Evolutionary conservation across 2,797 vertebrate genomes (phyloP), one percentile per base, ranked within the genome.

Genomic region (Monodelphis domestica): DNA sequence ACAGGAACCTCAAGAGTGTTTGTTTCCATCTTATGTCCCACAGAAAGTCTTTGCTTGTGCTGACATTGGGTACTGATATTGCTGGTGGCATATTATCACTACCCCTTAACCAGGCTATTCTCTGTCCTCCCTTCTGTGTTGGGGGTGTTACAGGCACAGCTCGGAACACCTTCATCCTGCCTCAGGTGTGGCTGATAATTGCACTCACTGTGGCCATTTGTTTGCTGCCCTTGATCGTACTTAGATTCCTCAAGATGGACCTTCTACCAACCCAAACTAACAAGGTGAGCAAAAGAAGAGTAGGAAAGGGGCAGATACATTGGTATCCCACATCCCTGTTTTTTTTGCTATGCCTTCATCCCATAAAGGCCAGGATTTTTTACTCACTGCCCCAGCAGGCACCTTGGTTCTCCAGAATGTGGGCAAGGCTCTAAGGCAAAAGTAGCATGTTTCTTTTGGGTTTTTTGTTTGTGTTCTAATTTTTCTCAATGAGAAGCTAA

Each of bases 171-270:
- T 97, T 99, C 90, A 99, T 97, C 96, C 99, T 99, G 97, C 99
- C 99, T 0, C 99, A 98, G 0, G 97, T 99, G 94, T 99, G 99
- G 99, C 98, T 99, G 91, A 98, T 98, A 84, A 97, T 99, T 63
- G 96, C 99, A 93, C 99, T 99, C 95, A 98, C 99, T 24, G 96
- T 98, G 14, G 94, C 98, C 89, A 99, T 99, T 91, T 99, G 99
- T 3, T 94, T 98, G 51, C 97, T 99, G 93, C 99, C 99, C 0
- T 98, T 99, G 24, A 97, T 99, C 55, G 98, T 98, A 10, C 98
- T 98, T 92, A 98, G 98, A 51, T 99, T 99, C 97, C 96, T 99
- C 92, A 97, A 98, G 95, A 92, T 98, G 24, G 98, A 99, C 91
- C 95, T 99, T 87, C 97, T 88, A 91, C 99, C 99, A 1, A 98